Evolutionary conservation across 1,140 invertebrate species (phyloP).

Genomic region (Drosophila subpulchrella): DNA sequence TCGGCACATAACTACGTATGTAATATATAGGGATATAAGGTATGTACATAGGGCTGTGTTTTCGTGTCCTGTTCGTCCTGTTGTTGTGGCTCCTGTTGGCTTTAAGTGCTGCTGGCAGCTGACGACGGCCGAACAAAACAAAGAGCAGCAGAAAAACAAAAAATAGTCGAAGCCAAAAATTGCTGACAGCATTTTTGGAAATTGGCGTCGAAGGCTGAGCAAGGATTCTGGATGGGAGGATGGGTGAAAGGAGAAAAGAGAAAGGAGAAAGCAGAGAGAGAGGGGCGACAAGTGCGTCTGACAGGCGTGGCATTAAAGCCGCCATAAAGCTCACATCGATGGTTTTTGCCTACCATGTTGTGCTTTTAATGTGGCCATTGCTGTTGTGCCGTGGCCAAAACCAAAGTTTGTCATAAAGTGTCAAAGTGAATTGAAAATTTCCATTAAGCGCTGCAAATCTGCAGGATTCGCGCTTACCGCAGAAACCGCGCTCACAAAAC

Average conservation of each 20-base stretch:
- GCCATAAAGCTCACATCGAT: slow-evolving; percentile 49
- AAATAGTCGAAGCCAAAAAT: slow-evolving; percentile 65
- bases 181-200: slow-evolving; percentile 78
- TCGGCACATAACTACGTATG: neutral
- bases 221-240: slow-evolving; percentile 1
- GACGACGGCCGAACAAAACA: slow-evolving; percentile 48
- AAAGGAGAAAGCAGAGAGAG: neutral
- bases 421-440: slow-evolving; percentile 82
- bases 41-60: slow-evolving; percentile 3
- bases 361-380: slow-evolving; percentile 16
- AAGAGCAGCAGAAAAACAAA: slow-evolving; percentile 10
- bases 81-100: slow-evolving; percentile 54
- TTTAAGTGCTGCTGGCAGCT: slow-evolving; percentile 73
- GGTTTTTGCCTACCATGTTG: slow-evolving; percentile 4
- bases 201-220: slow-evolving; percentile 54
- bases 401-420: slow-evolving; percentile 81
- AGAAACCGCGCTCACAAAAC: slow-evolving; percentile 53
- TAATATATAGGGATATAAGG: neutral
- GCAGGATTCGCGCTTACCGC: slow-evolving; percentile 59
- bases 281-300: slow-evolving; percentile 54
- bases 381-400: slow-evolving; percentile 34
- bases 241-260: neutral
- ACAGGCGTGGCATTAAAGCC: slow-evolving; percentile 70
- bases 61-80: slow-evolving; percentile 7
- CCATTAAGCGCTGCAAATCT: slow-evolving; percentile 77